Conservation (phyloP, 1,140 invertebrate genomes). For the Macrocentrus cingulum region DNA sequence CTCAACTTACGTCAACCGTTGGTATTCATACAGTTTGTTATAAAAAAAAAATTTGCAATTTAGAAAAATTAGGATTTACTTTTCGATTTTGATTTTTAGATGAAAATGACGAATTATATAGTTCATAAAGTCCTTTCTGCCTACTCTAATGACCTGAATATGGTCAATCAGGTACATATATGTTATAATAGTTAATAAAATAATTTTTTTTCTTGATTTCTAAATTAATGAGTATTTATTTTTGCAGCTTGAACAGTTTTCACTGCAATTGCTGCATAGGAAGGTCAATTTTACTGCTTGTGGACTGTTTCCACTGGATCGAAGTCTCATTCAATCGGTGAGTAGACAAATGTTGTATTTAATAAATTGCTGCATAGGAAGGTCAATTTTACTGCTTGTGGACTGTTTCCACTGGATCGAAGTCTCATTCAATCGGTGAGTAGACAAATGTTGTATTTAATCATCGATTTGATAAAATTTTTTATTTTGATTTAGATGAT, state of each 20-base stretch:
- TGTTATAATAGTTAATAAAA: too few relatives aligned
- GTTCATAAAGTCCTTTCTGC: too few relatives aligned
- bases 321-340: constrained; percentile 39
- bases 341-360: too few relatives aligned
- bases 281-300: constrained; percentile 45
- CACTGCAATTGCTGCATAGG: constrained; percentile 43
- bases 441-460: too few relatives aligned
- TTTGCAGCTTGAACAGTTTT: constrained; percentile 44
- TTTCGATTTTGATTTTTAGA: background rate
- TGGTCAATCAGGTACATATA: background rate
- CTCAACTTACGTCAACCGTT: background rate
- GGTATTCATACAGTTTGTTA: background rate
- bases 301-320: constrained; percentile 45
- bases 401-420: constrained; percentile 44
- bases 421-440: constrained; percentile 39
- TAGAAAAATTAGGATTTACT: background rate
- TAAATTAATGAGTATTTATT: background rate
- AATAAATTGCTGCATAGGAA: constrained; percentile 45
- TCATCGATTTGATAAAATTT: constrained; percentile 42
- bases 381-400: constrained; percentile 44
- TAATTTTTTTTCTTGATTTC: background rate
- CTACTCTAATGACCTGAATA: too few relatives aligned
- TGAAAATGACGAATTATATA: too few relatives aligned
- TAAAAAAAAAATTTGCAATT: background rate
- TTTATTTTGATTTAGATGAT: too few relatives aligned